A percentile compares a stretch with the other conserved stretches of the same genome.
These are phyloP conservation scores for Catharus minimus DNA, from an alignment of 2,113 vertebrate genomes.

Conservation along the genomic window DNA sequence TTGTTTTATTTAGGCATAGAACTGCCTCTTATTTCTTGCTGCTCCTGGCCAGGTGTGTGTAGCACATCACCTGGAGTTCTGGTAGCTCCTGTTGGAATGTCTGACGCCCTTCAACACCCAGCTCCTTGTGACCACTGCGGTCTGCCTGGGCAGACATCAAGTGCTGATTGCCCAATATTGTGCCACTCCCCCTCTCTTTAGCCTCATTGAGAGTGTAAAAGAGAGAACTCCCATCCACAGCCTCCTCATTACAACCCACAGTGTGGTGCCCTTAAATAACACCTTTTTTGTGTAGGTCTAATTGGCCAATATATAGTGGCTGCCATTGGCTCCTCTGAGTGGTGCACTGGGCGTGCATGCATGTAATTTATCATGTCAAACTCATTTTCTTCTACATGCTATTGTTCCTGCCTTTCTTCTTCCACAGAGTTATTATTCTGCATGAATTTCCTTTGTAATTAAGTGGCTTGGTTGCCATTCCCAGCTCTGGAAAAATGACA, in stretches of 20 bases:
- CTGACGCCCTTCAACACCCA: neutral
- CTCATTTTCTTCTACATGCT: slow-evolving; percentile 44
- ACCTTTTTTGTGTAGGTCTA: slow-evolving; percentile 60
- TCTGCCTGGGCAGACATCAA: neutral
- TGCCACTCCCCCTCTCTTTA: neutral
- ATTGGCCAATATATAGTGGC: slow-evolving; percentile 57
- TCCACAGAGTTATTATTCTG: slow-evolving; percentile 66
- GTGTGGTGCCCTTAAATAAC: slow-evolving; percentile 58
- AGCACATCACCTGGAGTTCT: neutral
- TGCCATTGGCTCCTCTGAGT: slow-evolving; percentile 40
- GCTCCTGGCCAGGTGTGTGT: neutral
- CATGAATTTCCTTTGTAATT: slow-evolving; percentile 52
- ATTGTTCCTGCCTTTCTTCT: slow-evolving; percentile 54
- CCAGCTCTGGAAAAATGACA: slow-evolving; percentile 61
- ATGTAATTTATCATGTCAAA: slow-evolving; percentile 65
- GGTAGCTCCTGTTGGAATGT: neutral
- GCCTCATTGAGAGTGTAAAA: neutral
- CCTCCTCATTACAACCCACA: slow-evolving; percentile 38
- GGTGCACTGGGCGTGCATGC: neutral
- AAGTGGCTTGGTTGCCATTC: slow-evolving; percentile 42
- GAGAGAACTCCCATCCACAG: neutral
- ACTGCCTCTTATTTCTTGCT: neutral
- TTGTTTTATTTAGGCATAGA: neutral
- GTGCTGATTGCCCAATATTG: neutral
- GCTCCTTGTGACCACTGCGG: neutral